Base-by-base conservation (phyloP, 2,888 invertebrate genomes). In the Melieria omissa region DNA sequence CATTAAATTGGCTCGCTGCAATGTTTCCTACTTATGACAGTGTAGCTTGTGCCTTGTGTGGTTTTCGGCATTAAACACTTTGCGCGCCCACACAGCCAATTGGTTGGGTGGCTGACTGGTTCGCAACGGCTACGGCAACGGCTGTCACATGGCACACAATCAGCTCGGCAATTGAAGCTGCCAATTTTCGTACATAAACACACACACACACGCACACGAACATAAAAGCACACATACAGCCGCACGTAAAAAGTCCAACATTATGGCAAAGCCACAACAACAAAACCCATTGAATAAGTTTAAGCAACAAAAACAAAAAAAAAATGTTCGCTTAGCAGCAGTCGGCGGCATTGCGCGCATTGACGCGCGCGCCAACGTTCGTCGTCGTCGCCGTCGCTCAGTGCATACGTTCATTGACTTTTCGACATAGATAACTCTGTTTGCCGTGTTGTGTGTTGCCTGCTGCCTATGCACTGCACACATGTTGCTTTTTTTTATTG, bases 381-480 rank as follows among this genome's bases (percentile, higher is more conserved):
- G 8, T 54, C 65, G 10, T n/a, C 46, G 52, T 60, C 52, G 71
- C 70, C 57, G 64, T 61, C 69, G 55, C 71, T 54, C 29, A 16
- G 74, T 74, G 67, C 47, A 63, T 64, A 75, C 77, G 79, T 79
- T 78, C 78, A 77, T 78, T 80, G 79, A 80, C 78, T 79, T 77
- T 74, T 78, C 77, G 78, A 76, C 79, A 80, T 75, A 78, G 76
- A 77, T 76, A 77, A 70, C 49, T 62, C 46, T 49, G 55, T 54
- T 58, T 64, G 63, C 71, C 68, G 47, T 54, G 65, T 67, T 57
- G 9, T 67, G 41, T 63, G 46, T 65, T 69, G 47, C 62, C 68
- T 74, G 49, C 68, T 74, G 49, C 61, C 61, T 65, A 41, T 70
- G 66, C 61, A 47, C 29, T 71, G 68, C 14, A 14, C 64, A 45